Percentiles rank a stretch among this genome's conserved stretches.
Evolutionary conservation across 2,888 invertebrate genomes (phyloP).

Genomic region (Yponomeuta plumbellus): DNA sequence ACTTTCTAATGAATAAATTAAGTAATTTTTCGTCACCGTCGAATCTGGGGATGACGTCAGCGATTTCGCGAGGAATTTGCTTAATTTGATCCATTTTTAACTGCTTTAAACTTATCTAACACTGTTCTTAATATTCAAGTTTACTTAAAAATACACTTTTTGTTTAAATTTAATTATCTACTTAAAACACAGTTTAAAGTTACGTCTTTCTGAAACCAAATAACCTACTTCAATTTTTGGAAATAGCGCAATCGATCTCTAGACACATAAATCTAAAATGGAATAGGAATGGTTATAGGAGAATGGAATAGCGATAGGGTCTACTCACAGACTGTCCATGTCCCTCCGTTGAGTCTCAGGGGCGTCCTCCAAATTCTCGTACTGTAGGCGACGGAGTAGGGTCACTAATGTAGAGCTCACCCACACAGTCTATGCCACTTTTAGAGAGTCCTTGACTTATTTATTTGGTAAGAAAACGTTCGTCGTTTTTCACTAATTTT

Average conservation of each 20-base stretch:
- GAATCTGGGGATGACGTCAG: slow-evolving; percentile 10
- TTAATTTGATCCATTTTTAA: slow-evolving; percentile 8
- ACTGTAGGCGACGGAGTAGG: background rate
- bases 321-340: background rate
- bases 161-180: background rate
- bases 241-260: no score
- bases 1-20: slow-evolving; percentile 14
- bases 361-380: background rate
- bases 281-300: no score
- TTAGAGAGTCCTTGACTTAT: background rate
- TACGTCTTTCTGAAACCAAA: background rate
- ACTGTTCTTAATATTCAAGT: background rate
- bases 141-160: background rate
- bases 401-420: background rate
- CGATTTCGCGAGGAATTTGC: slow-evolving; percentile 2
- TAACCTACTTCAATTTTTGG: no score
- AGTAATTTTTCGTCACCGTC: slow-evolving; percentile 7
- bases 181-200: background rate
- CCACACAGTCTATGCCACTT: background rate
- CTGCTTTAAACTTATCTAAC: background rate
- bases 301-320: no score
- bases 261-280: no score
- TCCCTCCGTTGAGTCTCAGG: background rate
- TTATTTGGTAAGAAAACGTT: background rate
- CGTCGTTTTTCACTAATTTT: background rate